Conservation (phyloP, 2,888 invertebrate genomes). For the Creontiades dilutus region DNA sequence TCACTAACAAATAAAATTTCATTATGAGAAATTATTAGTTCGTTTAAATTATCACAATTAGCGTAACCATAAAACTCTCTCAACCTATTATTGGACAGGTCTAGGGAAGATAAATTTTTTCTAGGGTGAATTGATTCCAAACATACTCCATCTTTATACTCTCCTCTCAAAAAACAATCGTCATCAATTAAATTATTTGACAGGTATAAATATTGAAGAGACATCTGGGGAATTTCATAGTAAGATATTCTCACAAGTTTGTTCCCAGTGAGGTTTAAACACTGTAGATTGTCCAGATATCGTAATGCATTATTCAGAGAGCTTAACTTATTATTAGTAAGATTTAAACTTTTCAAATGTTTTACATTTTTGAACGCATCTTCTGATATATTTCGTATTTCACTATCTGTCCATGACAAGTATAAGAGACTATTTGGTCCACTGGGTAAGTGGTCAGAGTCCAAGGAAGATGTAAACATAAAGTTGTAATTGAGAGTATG, state of each 20-base stretch:
- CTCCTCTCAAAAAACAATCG: slow-evolving; percentile 72
- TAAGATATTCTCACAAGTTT: slow-evolving; percentile 59
- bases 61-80: slow-evolving; percentile 57
- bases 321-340: slow-evolving; percentile 60
- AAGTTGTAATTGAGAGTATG: slow-evolving; percentile 65
- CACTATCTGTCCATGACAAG: slow-evolving; percentile 75
- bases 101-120: slow-evolving; percentile 63
- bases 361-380: slow-evolving; percentile 72
- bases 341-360: slow-evolving; percentile 58
- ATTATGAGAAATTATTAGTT: slow-evolving; percentile 78
- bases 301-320: slow-evolving; percentile 60
- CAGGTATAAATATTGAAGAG: slow-evolving; percentile 76
- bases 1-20: slow-evolving; percentile 73
- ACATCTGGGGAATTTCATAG: slow-evolving; percentile 46
- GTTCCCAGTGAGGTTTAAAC: slow-evolving; percentile 59
- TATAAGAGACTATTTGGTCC: slow-evolving; percentile 60
- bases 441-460: slow-evolving; percentile 7
- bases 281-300: slow-evolving; percentile 55
- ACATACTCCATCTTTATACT: slow-evolving; percentile 72
- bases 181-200: slow-evolving; percentile 54
- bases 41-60: slow-evolving; percentile 75
- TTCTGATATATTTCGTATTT: slow-evolving; percentile 71
- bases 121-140: slow-evolving; percentile 59
- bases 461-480: slow-evolving; percentile 61
- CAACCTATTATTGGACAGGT: slow-evolving; percentile 48